Evolutionary conservation across 2,113 vertebrate genomes (phyloP), one percentile per base, ranked within the genome.

Genomic region (Seriola rivoliana): DNA sequence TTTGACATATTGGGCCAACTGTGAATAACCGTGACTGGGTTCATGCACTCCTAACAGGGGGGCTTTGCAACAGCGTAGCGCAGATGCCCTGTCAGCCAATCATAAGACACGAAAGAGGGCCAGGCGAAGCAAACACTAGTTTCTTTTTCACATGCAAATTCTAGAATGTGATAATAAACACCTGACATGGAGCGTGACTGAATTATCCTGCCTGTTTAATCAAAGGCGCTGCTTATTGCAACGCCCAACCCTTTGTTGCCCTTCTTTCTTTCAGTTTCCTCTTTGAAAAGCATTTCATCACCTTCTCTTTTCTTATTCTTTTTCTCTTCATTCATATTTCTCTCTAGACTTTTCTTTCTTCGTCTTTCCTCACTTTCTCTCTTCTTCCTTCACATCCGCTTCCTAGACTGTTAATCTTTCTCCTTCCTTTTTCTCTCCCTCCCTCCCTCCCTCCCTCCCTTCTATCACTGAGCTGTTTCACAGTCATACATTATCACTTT

Each of bases 131-230:
- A 8, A 80, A 77, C 62, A 62, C 74, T 70, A 71, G 90, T 66
- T 62, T 90, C 84, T 93, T 93, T 95, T 95, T 96, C 94, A 95
- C 86, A 95, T 96, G 95, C 94, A 95, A 95, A 96, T 96, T 81
- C 78, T 74, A 89, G 91, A 93, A 92, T 95, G 92, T 94, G 94
- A 96, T 95, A 95, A 95, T 95, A 93, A 94, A 95, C 95, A 95
- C 95, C 95, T 95, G 95, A 96, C 95, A 92, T 85, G 87, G 91
- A 94, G 88, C 93, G 91, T 91, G 92, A 93, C 95, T 93, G 93
- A 93, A 93, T 95, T 91, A 95, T 85, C 93, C 91, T 85, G 88
- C 86, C 91, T 88, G 91, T 94, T 95, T 94, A 94, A 95, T 95
- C 91, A 93, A 94, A 92, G 85, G 54, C 78, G 10, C 82, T 60